Conservation (phyloP, 30 jellyfish, hydroid and myxozoan genomes). For the Cassiopea xamachana region DNA sequence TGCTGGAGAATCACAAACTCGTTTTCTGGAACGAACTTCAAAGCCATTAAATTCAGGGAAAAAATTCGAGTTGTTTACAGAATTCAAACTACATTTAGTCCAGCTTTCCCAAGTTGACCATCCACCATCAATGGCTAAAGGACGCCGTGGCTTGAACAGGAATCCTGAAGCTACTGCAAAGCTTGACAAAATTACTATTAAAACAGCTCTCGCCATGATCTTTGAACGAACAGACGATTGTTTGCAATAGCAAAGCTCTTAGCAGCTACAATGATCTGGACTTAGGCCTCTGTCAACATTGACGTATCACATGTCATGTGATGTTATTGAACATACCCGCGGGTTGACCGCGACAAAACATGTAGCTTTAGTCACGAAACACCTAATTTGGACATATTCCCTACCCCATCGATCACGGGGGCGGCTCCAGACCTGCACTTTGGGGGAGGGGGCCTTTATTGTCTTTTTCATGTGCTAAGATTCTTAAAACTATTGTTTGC, state of each 20-base stretch:
- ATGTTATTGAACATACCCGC: slow-evolving; percentile 2
- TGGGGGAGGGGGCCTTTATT: no score
- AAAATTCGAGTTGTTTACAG: slow-evolving; percentile 42
- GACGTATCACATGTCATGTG: slow-evolving; percentile 23
- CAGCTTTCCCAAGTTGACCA: slow-evolving; percentile 80
- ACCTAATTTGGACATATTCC: no score
- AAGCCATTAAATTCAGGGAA: slow-evolving; percentile 51
- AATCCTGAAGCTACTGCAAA: not conserved
- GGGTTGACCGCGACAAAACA: not conserved
- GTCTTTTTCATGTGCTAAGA: no score
- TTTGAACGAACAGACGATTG: not conserved
- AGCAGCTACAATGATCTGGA: not conserved
- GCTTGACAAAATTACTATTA: not conserved
- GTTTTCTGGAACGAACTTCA: slow-evolving; percentile 44
- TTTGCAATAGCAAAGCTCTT: not conserved
- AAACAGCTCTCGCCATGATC: not conserved
- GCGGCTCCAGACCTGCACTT: no score
- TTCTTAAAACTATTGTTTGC: no score
- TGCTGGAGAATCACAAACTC: slow-evolving; percentile 72
- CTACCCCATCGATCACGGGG: no score
- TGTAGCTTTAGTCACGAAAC: no score
- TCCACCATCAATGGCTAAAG: slow-evolving; percentile 81
- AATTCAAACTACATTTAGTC: slow-evolving; percentile 51
- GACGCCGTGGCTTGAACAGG: slow-evolving; percentile 74
- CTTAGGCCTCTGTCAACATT: slow-evolving; percentile 4